These are phyloP conservation scores for Tetrapedia diversipes DNA, from an alignment of 2,888 invertebrate species.

Conservation along the genomic window DNA sequence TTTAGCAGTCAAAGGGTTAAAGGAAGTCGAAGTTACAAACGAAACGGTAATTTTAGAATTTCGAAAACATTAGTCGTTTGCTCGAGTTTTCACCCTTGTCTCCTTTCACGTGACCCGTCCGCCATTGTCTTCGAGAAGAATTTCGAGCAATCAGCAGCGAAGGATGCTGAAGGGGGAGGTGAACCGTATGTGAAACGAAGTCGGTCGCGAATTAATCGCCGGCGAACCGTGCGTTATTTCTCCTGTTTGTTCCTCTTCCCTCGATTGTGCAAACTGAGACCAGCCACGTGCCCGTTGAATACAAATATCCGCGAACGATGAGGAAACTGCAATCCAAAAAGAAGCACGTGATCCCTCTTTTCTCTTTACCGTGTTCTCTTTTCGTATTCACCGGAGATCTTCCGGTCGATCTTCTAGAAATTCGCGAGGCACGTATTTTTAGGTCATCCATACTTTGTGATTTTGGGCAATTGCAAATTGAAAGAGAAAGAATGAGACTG, in stretches of 20 bases:
- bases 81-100: neutral
- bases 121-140: constrained; percentile 4
- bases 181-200: constrained; percentile 1
- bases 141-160: neutral
- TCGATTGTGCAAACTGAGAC: neutral
- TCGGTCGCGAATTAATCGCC: constrained; percentile 40
- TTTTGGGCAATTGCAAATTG: too few species aligned
- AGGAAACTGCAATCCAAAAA: constrained; percentile 4
- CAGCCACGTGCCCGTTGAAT: neutral
- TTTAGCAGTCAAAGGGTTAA: too few species aligned
- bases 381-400: neutral
- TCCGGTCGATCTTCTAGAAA: neutral
- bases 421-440: neutral
- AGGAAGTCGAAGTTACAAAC: neutral
- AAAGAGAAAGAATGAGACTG: too few species aligned
- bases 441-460: too few species aligned
- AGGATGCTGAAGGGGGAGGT: neutral
- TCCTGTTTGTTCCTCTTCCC: neutral
- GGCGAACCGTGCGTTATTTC: constrained; percentile 13
- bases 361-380: neutral
- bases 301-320: constrained; percentile 13
- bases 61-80: neutral
- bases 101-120: neutral
- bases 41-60: too few species aligned
- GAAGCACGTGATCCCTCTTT: constrained; percentile 13